Evolutionary conservation across 2,797 vertebrate species (phyloP), one percentile per base, ranked within the genome.

Genomic region (Pogonophryne albipinna): DNA sequence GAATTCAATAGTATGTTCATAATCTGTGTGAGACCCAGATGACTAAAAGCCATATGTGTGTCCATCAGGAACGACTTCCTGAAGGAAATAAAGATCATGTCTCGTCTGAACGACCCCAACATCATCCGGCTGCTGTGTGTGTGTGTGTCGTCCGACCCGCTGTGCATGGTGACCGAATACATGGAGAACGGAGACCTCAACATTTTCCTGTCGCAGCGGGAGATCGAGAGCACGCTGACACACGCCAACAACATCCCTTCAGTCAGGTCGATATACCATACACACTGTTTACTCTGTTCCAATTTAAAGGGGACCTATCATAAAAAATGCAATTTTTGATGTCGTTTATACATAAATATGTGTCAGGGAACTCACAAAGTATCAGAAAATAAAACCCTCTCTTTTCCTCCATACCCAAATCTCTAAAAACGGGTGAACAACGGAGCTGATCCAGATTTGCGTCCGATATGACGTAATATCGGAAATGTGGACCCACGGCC

Each of bases 51-150:
- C 5, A 31, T 11, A 1, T 27, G 8, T n/a, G 6, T 10, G 0
- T 65, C 34, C 16, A 0, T 20, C 78, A 97, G 96, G 87, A 96
- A 96, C 23, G 95, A 97, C 90, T 97, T 97, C 88, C 90, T 97
- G 83, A 96, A 97, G 88, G 96, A 97, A 73, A 96, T 97, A 64
- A 97, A 97, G 93, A 96, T 97, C 87, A 96, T 97, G 95, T 96
- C 96, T 0, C 94, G 96, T 0, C 94, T 97, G 63, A 96, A 96
- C 57, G 93, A 96, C 89, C 94, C 96, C 0, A 97, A 97, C 93
- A 97, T 97, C 91, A 96, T 97, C 90, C 94, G 94, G n/a, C 91
- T 97, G 87, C 93, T 97, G 82, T 96, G 96, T 0, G 96, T 97
- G 79, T 96, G 95, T 1, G 94, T 97, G 84, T 92, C 90, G 16